Percentiles rank a stretch among this genome's conserved stretches.
Evolutionary conservation across 2,888 invertebrate genomes (phyloP).

Genomic region (Drosophila yooni): DNA sequence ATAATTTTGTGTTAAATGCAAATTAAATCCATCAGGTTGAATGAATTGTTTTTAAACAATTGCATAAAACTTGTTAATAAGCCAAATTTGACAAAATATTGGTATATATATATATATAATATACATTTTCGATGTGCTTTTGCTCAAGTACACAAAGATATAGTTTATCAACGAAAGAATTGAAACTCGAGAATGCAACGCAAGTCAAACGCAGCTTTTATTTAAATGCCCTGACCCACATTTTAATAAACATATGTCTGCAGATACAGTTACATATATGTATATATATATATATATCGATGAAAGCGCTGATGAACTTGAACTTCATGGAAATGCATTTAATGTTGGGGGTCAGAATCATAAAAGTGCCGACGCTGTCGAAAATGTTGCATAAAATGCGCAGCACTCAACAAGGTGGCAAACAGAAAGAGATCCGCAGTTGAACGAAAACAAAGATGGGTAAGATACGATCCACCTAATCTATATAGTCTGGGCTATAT

Average conservation of each 20-base stretch:
- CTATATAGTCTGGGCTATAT: no score
- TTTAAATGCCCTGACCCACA: slow-evolving; percentile 47
- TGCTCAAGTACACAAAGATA: not conserved
- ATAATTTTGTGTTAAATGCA: not conserved
- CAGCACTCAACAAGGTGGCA: not conserved
- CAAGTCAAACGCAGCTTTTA: slow-evolving; percentile 21
- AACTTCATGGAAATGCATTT: slow-evolving; percentile 39
- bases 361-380: slow-evolving; percentile 40
- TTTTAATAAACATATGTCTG: not conserved
- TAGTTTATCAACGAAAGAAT: not conserved
- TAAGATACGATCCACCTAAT: slow-evolving; percentile 11
- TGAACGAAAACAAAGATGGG: slow-evolving; percentile 32
- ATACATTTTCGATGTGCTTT: not conserved
- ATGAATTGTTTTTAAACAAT: not conserved
- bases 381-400: slow-evolving; percentile 48
- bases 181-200: slow-evolving; percentile 30
- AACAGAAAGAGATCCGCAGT: slow-evolving; percentile 43
- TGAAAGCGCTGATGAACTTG: slow-evolving; percentile 40
- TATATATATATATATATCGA: not conserved
- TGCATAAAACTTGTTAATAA: not conserved
- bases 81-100: not conserved
- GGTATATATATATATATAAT: not conserved
- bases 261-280: not conserved
- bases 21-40: not conserved
- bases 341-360: slow-evolving; percentile 25